Base-by-base conservation (phyloP, 2,888 invertebrate species). In the Monopis laevigella region DNA sequence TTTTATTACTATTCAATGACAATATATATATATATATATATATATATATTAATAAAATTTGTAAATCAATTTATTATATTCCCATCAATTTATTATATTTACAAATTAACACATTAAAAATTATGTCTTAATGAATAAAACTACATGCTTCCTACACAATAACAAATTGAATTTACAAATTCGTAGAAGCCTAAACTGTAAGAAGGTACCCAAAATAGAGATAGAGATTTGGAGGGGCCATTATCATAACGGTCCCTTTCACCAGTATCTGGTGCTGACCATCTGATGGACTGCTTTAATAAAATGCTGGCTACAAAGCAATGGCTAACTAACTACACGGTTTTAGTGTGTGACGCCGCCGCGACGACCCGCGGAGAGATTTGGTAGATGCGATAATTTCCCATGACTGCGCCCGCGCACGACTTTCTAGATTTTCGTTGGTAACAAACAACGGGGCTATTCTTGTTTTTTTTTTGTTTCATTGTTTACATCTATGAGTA, bases 211-310 rank as follows among this genome's bases (percentile, higher is more conserved):
- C 12, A 4, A 29, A 57, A 62, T 65, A 60, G 62, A 65, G 65
- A 56, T 61, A 65, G 64, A 62, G 62, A 58, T 64, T 67, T 62
- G 60, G 60, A 66, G 62, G 52, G 67, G 66, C 71, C 63, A 73
- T 75, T 68, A 73, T 62, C 60, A 53, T 78, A 78, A 77, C 77
- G 75, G 77, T 68, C 54, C 74, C 77, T 78, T 78, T 80, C 78
- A 78, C 77, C 77, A 70, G 69, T 77, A 78, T 80, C 80, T 69
- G 39, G 41, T 35, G 51, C 64, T 74, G 74, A 67, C 73, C 75
- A 77, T 78, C 78, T 57, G 62, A 62, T 65, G 71, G 65, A 70
- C 72, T 67, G 72, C 65, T 70, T 72, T 72, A 74, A 74, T 74
- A 77, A 75, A 75, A 65, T 65, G 72, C 39, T 35, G 38, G 41